A percentile compares a stretch with the other conserved stretches of the same genome.
phyloP scores from a whole-genome alignment of 2,797 vertebrate species.

The Trachops cirrhosus region DNA sequence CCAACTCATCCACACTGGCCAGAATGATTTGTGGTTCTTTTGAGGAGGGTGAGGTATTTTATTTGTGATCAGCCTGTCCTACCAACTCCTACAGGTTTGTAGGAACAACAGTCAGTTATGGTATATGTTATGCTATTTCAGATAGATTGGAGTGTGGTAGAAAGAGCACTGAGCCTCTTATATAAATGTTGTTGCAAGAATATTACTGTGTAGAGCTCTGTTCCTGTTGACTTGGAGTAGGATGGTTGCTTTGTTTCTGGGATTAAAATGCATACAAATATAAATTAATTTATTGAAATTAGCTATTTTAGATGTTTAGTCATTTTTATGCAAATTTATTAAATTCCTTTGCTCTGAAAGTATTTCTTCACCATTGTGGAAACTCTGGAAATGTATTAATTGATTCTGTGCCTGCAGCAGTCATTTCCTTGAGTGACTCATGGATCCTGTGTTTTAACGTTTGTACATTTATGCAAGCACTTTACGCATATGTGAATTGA shows the following conservation, averaged over 20 bases:
- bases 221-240: neutral
- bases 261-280: neutral
- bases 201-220: neutral
- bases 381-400: neutral
- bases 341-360: conserved; percentile 36
- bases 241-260: conserved; percentile 25
- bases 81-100: neutral
- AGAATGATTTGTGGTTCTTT: neutral
- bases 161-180: neutral
- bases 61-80: neutral
- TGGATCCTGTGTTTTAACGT: neutral
- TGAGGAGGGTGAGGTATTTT: neutral
- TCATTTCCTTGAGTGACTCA: conserved; percentile 4
- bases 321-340: neutral
- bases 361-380: neutral
- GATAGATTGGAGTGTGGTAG: neutral
- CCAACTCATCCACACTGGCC: too few species aligned
- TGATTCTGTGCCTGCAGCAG: neutral
- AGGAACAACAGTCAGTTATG: neutral
- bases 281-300: conserved; percentile 18
- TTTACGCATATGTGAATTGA: conserved; percentile 21
- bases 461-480: conserved; percentile 13
- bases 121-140: neutral
- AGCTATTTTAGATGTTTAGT: neutral
- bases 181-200: neutral